A percentile compares a stretch with the other conserved stretches of the same genome.
phyloP scores from a whole-genome alignment of 2,888 invertebrate species.

The Cephonodes hylas region DNA sequence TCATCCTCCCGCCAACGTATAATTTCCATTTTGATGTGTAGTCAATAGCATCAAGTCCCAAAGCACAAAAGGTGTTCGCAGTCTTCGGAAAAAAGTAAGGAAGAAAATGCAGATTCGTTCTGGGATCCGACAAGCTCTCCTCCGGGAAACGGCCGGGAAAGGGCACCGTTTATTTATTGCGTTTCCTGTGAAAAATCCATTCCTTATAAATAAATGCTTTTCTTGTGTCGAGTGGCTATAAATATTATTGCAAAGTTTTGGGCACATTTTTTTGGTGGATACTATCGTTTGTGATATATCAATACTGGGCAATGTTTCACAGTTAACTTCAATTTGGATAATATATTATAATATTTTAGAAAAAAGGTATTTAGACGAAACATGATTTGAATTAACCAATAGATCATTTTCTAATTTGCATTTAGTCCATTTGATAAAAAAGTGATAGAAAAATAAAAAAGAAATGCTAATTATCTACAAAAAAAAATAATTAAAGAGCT shows the following conservation, averaged over 20 bases:
- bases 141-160: constrained; percentile 34
- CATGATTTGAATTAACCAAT: too few species aligned
- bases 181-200: constrained; percentile 54
- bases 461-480: too few species aligned
- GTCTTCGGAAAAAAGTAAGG: constrained; percentile 25
- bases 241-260: background rate
- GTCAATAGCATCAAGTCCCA: constrained; percentile 30
- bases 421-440: too few species aligned
- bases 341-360: too few species aligned
- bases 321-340: too few species aligned
- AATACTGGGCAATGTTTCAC: too few species aligned
- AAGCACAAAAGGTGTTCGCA: constrained; percentile 33
- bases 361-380: too few species aligned
- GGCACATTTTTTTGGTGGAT: background rate
- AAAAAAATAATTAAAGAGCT: too few species aligned
- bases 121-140: constrained; percentile 42
- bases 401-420: too few species aligned
- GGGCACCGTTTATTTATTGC: constrained; percentile 51
- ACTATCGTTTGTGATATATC: background rate
- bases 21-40: constrained; percentile 12
- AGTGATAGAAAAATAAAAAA: too few species aligned
- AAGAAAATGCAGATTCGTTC: constrained; percentile 41
- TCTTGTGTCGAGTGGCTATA: constrained; percentile 1
- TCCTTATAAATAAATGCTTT: constrained; percentile 26
- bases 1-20: background rate